Percentiles rank a stretch among this genome's conserved stretches.
Evolutionary conservation across 2,113 vertebrate genomes (phyloP).

Genomic region (Numenius arquata): DNA sequence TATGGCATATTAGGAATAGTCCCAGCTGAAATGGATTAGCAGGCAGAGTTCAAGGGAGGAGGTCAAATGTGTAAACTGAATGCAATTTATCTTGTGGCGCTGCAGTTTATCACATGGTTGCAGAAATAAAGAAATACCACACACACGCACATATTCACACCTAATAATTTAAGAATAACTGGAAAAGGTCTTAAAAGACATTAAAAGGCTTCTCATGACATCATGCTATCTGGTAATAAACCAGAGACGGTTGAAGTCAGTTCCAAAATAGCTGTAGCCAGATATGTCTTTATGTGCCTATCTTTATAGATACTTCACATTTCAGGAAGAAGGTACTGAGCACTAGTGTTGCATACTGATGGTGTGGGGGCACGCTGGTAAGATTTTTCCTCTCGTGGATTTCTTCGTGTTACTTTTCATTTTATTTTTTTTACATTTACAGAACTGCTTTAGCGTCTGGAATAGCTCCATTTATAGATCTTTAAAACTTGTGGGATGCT

Average conservation of each 20-base stretch:
- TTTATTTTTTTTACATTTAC: not conserved
- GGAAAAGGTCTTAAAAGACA: conserved; percentile 6
- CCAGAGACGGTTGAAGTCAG: not conserved
- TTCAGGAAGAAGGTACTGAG: not conserved
- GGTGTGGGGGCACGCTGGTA: not conserved
- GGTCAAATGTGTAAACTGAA: conserved; percentile 53
- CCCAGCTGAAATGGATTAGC: conserved; percentile 63
- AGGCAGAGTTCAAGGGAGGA: conserved; percentile 52
- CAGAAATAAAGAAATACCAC: conserved; percentile 33
- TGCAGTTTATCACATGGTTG: conserved; percentile 35
- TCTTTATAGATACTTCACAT: not conserved
- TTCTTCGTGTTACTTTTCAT: not conserved
- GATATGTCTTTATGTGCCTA: not conserved
- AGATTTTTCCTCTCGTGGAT: not conserved
- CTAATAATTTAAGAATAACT: conserved; percentile 39
- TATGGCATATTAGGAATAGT: conserved; percentile 24
- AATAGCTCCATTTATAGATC: not conserved
- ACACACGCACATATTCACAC: conserved; percentile 36
- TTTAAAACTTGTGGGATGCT: not conserved
- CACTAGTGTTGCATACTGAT: not conserved
- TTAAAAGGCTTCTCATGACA: conserved; percentile 44
- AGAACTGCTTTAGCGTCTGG: rapidly evolving
- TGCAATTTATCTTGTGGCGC: conserved; percentile 52
- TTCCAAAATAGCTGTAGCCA: not conserved
- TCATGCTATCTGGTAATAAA: conserved; percentile 44